Evolutionary conservation across 2,113 vertebrate genomes (phyloP).

Genomic region (Mormyrus lacerda): DNA sequence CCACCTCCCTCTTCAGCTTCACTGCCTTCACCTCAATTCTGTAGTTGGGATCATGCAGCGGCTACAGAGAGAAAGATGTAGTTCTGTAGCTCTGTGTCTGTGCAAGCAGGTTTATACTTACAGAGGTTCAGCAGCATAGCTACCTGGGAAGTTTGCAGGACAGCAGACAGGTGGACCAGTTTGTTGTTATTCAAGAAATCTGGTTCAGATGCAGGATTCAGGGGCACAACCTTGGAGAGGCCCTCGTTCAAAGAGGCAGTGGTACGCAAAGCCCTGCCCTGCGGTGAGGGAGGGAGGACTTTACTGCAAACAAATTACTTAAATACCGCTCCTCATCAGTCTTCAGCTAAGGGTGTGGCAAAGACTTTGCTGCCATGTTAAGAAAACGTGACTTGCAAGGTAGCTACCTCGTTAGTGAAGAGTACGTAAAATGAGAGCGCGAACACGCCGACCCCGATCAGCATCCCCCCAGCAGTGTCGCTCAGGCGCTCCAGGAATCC

Average conservation of each 20-base stretch:
- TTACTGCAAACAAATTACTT: not conserved
- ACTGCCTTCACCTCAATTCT: conserved; percentile 76
- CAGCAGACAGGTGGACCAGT: conserved; percentile 74
- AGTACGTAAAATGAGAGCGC: conserved; percentile 82
- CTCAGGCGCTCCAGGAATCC: conserved; percentile 88
- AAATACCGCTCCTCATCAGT: not conserved
- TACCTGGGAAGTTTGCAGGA: conserved; percentile 77
- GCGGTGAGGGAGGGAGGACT: not conserved
- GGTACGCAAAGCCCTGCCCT: conserved; percentile 80
- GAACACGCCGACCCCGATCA: conserved; percentile 72
- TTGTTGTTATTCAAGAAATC: conserved; percentile 70
- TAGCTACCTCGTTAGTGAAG: conserved; percentile 82
- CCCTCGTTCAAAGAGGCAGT: conserved; percentile 76
- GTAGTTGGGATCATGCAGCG: conserved; percentile 90
- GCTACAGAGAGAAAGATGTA: conserved; percentile 52
- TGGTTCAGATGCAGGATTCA: conserved; percentile 57
- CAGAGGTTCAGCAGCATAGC: not conserved
- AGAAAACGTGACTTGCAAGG: not conserved
- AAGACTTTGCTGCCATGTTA: not conserved
- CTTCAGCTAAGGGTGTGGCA: conserved; percentile 12
- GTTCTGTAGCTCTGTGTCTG: not conserved
- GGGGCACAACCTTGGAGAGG: conserved; percentile 70
- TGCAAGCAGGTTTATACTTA: not conserved
- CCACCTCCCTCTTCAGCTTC: conserved; percentile 83
- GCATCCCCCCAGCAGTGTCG: conserved; percentile 78